phyloP scores from a whole-genome alignment of 2,888 invertebrate species.

The Aethes cnicana region DNA sequence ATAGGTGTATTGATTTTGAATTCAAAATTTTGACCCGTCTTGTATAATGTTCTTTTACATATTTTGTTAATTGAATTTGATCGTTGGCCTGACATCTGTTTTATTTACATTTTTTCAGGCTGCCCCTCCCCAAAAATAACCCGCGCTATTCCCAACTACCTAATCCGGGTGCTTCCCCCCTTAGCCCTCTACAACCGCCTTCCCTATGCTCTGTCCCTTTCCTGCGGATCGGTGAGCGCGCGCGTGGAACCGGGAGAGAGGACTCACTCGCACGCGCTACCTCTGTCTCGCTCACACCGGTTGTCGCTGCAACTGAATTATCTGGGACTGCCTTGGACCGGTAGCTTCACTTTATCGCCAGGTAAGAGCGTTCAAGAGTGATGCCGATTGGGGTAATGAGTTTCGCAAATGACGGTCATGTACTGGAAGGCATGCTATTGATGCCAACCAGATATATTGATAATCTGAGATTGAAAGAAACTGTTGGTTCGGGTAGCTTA shows the following conservation, averaged over 20 bases:
- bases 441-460: no score
- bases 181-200: conserved; percentile 89
- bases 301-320: conserved; percentile 81
- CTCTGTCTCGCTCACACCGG: conserved; percentile 82
- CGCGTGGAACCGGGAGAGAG: conserved; percentile 88
- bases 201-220: conserved; percentile 85
- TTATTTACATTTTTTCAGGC: no score
- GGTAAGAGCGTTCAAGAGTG: conserved; percentile 49
- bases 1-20: no score
- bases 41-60: no score
- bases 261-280: conserved; percentile 86
- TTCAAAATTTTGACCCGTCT: no score
- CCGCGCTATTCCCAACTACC: conserved; percentile 86
- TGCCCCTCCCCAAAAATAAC: conserved; percentile 64
- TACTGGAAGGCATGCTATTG: no score
- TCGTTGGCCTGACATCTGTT: no score
- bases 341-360: conserved; percentile 85
- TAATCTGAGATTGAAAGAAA: no score
- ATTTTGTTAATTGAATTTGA: no score
- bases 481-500: no score
- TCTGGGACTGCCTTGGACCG: conserved; percentile 86
- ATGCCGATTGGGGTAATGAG: neutral
- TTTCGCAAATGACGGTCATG: no score
- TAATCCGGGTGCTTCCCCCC: conserved; percentile 88
- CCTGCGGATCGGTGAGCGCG: conserved; percentile 47